Conservation (phyloP, 2,113 vertebrate genomes). For the Rattus rattus region DNA sequence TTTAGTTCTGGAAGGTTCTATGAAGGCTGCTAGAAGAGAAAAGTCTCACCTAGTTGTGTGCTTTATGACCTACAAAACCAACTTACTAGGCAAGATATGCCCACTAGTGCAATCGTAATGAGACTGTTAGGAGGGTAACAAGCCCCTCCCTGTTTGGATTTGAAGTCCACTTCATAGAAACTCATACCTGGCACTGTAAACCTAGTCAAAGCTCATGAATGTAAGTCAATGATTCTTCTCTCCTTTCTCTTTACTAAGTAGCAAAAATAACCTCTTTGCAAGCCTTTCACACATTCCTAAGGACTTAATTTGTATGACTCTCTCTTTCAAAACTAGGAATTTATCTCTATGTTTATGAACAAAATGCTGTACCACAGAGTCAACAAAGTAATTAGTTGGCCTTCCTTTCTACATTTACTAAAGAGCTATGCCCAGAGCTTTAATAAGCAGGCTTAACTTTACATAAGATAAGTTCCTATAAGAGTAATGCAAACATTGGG, state of each 20-base stretch:
- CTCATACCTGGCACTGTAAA: not conserved
- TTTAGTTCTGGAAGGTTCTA: not conserved
- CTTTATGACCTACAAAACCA: not conserved
- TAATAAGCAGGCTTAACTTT: constrained; percentile 23
- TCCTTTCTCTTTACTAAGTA: not conserved
- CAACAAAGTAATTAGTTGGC: not conserved
- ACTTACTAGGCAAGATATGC: too few relatives aligned
- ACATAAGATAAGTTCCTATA: not conserved
- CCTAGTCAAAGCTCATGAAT: not conserved
- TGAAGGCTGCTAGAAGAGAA: not conserved
- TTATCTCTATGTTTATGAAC: not conserved
- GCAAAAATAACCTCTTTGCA: not conserved
- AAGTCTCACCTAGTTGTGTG: not conserved
- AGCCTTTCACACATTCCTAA: not conserved
- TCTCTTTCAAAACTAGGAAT: not conserved
- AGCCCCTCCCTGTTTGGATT: not conserved
- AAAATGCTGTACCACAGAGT: not conserved
- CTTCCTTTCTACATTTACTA: not conserved
- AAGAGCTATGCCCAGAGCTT: not conserved
- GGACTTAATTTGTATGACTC: not conserved
- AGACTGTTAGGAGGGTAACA: not conserved
- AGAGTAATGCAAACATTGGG: not conserved
- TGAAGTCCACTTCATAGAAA: not conserved
- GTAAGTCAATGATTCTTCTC: not conserved
- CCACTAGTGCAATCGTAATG: too few relatives aligned